These are phyloP conservation scores for Cyprinodon tularosa DNA, from an alignment of 2,113 vertebrate genomes.

Conservation along the genomic window DNA sequence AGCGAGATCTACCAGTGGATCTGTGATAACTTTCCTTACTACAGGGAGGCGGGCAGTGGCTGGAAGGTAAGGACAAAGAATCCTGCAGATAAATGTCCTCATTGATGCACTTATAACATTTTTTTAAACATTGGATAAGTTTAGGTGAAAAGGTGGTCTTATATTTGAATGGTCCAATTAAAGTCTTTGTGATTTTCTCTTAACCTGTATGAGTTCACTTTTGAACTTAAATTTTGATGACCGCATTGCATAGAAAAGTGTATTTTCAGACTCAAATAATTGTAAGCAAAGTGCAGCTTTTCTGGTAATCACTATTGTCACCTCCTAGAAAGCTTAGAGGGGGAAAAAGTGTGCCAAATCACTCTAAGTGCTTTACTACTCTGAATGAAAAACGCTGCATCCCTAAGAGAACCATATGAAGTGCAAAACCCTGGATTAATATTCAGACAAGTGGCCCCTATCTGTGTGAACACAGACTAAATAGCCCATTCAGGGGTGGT, in stretches of 20 bases:
- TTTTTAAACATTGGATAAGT: too few species aligned
- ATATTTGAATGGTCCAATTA: neutral
- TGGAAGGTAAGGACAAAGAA: conserved; percentile 87
- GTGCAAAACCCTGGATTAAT: conserved; percentile 77
- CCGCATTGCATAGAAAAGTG: conserved; percentile 19
- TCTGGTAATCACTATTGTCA: conserved; percentile 60
- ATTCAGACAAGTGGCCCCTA: conserved; percentile 78
- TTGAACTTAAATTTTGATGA: conserved; percentile 9
- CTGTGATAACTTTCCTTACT: conserved; percentile 91
- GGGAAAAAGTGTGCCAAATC: conserved; percentile 56
- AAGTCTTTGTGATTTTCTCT: neutral
- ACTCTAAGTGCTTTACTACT: conserved; percentile 62
- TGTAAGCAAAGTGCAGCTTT: conserved; percentile 45
- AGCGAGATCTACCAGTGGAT: conserved; percentile 92
- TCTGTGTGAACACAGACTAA: conserved; percentile 76
- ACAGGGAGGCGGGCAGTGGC: conserved; percentile 91
- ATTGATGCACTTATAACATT: neutral
- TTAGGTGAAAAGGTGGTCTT: neutral
- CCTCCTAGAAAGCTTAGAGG: conserved; percentile 51
- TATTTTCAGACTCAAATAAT: conserved; percentile 31
- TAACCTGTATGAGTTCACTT: neutral
- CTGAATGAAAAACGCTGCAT: conserved; percentile 62
- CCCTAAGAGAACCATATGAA: conserved; percentile 65
- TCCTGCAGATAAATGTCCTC: neutral
- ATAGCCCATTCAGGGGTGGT: conserved; percentile 81